phyloP scores from a whole-genome alignment of 2,888 invertebrate genomes.

The Acrobasis consociella region DNA sequence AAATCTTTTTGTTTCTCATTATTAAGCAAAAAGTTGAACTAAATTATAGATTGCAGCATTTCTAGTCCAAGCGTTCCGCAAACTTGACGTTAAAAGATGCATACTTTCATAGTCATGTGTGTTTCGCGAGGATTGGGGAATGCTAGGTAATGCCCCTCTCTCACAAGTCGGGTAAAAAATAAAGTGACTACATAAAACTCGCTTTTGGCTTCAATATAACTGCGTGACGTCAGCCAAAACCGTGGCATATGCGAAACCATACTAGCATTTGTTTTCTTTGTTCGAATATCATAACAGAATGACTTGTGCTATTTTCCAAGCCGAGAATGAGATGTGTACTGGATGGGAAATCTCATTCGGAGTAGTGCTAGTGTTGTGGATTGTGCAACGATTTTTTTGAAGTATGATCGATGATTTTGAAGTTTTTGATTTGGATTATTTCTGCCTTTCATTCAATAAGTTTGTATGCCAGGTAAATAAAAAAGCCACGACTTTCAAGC shows the following conservation, averaged over 20 bases:
- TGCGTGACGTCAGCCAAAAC: constrained; percentile 70
- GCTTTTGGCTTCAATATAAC: constrained; percentile 59
- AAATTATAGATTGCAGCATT: too few relatives aligned
- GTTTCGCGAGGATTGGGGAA: too few relatives aligned
- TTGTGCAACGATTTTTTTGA: constrained; percentile 32
- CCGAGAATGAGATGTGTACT: constrained; percentile 64
- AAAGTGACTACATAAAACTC: neutral
- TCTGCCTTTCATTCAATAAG: too few relatives aligned
- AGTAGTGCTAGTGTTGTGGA: constrained; percentile 57
- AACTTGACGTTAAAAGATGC: too few relatives aligned
- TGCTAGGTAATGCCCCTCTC: too few relatives aligned
- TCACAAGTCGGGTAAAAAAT: constrained; percentile 46
- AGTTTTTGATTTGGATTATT: too few relatives aligned
- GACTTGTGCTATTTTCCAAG: constrained; percentile 65
- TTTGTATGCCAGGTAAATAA: too few relatives aligned
- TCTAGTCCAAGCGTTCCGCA: too few relatives aligned
- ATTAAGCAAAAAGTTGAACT: too few relatives aligned
- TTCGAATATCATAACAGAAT: constrained; percentile 73
- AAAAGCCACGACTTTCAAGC: too few relatives aligned
- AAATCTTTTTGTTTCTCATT: too few relatives aligned
- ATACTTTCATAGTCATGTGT: too few relatives aligned
- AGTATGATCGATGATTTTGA: neutral
- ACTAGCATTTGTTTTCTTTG: constrained; percentile 55
- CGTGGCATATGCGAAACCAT: constrained; percentile 40
- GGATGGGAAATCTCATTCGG: constrained; percentile 68